Base-by-base conservation (phyloP, 1,140 invertebrate genomes). In the Bathynomus jamesi region DNA sequence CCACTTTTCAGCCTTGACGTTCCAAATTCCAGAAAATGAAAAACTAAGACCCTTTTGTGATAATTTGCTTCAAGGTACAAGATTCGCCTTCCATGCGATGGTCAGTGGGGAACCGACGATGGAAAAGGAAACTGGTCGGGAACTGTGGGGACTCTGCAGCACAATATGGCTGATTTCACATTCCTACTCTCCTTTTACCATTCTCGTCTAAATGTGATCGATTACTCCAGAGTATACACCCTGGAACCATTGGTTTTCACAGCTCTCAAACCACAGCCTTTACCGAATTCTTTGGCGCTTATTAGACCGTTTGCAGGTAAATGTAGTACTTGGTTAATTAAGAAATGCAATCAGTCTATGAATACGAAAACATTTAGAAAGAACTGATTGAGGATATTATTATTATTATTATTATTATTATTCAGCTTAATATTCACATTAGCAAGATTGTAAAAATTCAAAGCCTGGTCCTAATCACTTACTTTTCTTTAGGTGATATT, bases 121-220 rank as follows among this genome's bases (percentile, higher is more conserved):
- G 30, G 25, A 0, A 65, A 32, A 24, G 72, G 72, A 5, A 74
- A 74, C 63, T 74, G 72, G 72, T 70, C 72, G 13, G 72, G 72
- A 13, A 65, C 69, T 7, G 64, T 74, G 30, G 72, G 72, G 0
- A 70, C 67, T 1, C 67, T 73, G 61, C 72, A 73, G 67, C 61
- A 73, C 67, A 64, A 71, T 65, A 67, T 67, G 40, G 72, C 72
- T 3, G 72, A 74, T 53, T 74, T 74, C 64, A 70, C 72, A 17
- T 32, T 74, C 32, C 24, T 74, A 40, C 28, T 74, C 17, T 70
- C 72, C n/a, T 74, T 67, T 67, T 40, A 70, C 17, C 40, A 62
- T 7, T 67, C 65, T 0, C 61, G 72, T 1, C 63, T 63, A 28
- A 31, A 65, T 62, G 67, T 69, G 3, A 68, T 74, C 7, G 72